Conservation (phyloP, 2,888 invertebrate genomes). For the Tenthredo notha region DNA sequence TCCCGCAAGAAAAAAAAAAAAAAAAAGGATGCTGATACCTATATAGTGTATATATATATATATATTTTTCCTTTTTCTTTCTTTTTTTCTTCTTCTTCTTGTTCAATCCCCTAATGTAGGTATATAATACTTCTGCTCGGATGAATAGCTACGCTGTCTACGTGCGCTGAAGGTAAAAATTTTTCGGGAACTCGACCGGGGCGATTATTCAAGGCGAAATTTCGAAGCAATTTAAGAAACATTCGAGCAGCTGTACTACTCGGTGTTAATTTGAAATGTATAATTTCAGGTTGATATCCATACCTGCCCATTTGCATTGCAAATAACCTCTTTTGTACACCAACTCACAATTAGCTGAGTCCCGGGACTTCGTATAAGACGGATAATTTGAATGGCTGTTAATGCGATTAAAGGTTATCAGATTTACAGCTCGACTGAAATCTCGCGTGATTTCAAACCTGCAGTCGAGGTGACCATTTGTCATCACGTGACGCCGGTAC, state of each 20-base stretch:
- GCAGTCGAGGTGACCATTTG: conserved; percentile 73
- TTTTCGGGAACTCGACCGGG: not conserved
- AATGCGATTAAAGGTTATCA: conserved; percentile 77
- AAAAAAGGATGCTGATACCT: not conserved
- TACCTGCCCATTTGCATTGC: conserved; percentile 45
- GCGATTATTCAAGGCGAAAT: conserved; percentile 18
- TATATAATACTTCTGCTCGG: conserved; percentile 2
- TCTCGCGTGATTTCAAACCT: conserved; percentile 71
- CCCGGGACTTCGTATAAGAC: conserved; percentile 34
- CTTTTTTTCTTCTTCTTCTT: not conserved
- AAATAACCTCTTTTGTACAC: conserved; percentile 44
- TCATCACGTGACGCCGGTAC: conserved; percentile 75
- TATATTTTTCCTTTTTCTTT: too few relatives aligned
- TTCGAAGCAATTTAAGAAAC: conserved; percentile 22
- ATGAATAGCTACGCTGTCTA: conserved; percentile 12
- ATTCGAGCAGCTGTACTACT: conserved; percentile 8
- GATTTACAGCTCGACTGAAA: conserved; percentile 73
- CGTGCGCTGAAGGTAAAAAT: conserved; percentile 18
- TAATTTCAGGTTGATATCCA: conserved; percentile 40
- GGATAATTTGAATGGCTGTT: conserved; percentile 57
- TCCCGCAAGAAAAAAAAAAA: not conserved
- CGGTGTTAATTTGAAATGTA: conserved; percentile 43
- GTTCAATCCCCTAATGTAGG: conserved; percentile 1
- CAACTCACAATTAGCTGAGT: conserved; percentile 10
- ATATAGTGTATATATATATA: not conserved